phyloP scores from a whole-genome alignment of 2,888 invertebrate genomes.

The Drosophila falleni region DNA sequence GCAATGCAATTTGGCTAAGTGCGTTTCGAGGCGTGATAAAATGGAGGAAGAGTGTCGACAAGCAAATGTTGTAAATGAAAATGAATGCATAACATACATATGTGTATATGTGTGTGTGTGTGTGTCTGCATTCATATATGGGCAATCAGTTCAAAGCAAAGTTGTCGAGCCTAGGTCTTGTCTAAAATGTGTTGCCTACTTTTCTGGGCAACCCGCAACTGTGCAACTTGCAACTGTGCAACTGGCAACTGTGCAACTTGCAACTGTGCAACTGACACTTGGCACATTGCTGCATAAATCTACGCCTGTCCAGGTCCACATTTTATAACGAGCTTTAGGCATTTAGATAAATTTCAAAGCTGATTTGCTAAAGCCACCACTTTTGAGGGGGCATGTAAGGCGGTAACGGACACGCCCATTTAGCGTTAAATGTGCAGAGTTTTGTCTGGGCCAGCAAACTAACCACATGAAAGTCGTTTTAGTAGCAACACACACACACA shows the following conservation, averaged over 20 bases:
- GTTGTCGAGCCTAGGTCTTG: constrained; percentile 58
- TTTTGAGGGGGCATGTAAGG: neutral
- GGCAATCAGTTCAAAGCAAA: constrained; percentile 71
- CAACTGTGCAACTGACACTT: constrained; percentile 50
- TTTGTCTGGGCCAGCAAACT: constrained; percentile 63
- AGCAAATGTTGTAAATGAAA: constrained; percentile 62
- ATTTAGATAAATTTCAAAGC: constrained; percentile 80
- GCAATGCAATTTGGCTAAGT: constrained; percentile 78
- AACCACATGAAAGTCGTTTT: constrained; percentile 74
- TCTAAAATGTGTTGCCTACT: constrained; percentile 62
- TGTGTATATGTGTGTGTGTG: constrained; percentile 5
- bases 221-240: constrained; percentile 25
- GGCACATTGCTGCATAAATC: constrained; percentile 74
- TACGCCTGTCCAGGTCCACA: constrained; percentile 56
- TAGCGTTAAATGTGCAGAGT: constrained; percentile 70
- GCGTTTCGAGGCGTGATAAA: constrained; percentile 41
- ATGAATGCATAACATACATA: constrained; percentile 49
- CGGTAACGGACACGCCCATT: constrained; percentile 51
- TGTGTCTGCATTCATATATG: constrained; percentile 31
- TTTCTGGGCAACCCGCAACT: constrained; percentile 17
- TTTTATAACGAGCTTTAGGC: constrained; percentile 78
- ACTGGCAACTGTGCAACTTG: constrained; percentile 37
- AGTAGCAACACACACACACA: constrained; percentile 30
- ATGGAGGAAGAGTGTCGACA: constrained; percentile 13
- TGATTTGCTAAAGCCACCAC: constrained; percentile 65